Conservation (phyloP, 2,797 vertebrate genomes). For the Cercopithecus neglectus region DNA sequence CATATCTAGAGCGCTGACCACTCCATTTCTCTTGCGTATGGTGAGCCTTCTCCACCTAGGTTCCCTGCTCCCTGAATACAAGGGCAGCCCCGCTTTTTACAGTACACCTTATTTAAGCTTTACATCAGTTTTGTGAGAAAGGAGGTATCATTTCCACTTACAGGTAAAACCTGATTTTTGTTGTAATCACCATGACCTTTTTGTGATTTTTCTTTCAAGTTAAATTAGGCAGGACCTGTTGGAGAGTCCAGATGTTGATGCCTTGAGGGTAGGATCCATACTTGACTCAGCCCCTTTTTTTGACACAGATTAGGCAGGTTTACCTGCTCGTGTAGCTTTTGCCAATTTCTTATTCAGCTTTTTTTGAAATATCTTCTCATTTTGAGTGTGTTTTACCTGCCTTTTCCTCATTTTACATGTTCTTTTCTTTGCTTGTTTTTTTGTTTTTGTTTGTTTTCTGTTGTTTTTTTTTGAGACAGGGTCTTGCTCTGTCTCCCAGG, state of each 20-base stretch:
- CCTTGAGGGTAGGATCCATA: not conserved
- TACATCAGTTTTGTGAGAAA: not conserved
- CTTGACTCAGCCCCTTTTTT: not conserved
- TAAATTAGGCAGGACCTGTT: not conserved
- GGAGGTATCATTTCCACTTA: too few relatives aligned
- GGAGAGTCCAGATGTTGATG: not conserved
- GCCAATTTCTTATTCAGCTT: not conserved
- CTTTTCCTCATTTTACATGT: not conserved
- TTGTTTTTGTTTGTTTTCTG: not conserved
- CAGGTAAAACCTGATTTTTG: not conserved
- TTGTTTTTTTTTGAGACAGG: not conserved
- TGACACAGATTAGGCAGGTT: too few relatives aligned
- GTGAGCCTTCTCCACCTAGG: not conserved
- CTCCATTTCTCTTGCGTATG: fast-evolving
- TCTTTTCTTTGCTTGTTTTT: not conserved
- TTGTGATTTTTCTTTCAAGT: not conserved
- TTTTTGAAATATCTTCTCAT: not conserved
- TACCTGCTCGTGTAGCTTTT: not conserved
- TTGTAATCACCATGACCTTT: not conserved
- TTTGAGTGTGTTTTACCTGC: not conserved
- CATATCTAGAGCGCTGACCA: not conserved
- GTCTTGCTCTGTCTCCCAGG: not conserved
- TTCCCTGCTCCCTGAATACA: not conserved
- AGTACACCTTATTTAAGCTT: not conserved
- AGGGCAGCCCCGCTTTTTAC: too few relatives aligned